Base-by-base conservation (phyloP, 2,888 invertebrate genomes). In the Parthenolecanium corni region DNA sequence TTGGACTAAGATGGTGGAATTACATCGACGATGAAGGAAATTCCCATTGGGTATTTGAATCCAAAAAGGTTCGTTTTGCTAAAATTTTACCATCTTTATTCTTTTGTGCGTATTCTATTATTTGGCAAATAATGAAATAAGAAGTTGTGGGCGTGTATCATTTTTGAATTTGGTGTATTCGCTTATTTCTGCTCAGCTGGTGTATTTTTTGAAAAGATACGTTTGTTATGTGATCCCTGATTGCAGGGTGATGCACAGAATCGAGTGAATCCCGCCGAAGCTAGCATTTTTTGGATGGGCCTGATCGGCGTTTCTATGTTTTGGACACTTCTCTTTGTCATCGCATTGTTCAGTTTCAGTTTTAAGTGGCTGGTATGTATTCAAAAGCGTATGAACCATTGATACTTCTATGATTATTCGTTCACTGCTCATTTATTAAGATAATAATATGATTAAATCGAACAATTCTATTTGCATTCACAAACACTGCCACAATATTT, bases 1-100 rank as follows among this genome's bases (percentile, higher is more conserved):
- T 96, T 21, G 97, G 97, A 0, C 76, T 98, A 20, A 79, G 98
- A 67, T 99, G 98, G 97, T 98, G 98, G 98, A 98, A 97, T 77
- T 94, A 96, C 73, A 90, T 98, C 0, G 97, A 98, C 72, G 95
- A 94, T 70, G 89, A 93, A 67, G 98, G 98, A 40, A 84, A 87
- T 69, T 97, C 95, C 54, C 93, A 95, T 74, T 98, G 98, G 98
- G 87, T 96, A 18, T 98, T 90, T 75, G 98, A 98, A 78, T 84
- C 94, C 1, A 81, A 86, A 77, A 89, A 93, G 84, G 92, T 89
- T 76, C 70, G 65, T 52, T 40, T 46, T 58, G 49, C 14, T 38
- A 11, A 9, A 38, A 11, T n/a, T n/a, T n/a, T n/a, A n/a, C n/a
- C n/a, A n/a, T n/a, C n/a, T n/a, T n/a, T n/a, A n/a, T n/a, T n/a